These are phyloP conservation scores for Taurulus bubalis DNA, from an alignment of 2,113 vertebrate genomes.

Conservation along the genomic window DNA sequence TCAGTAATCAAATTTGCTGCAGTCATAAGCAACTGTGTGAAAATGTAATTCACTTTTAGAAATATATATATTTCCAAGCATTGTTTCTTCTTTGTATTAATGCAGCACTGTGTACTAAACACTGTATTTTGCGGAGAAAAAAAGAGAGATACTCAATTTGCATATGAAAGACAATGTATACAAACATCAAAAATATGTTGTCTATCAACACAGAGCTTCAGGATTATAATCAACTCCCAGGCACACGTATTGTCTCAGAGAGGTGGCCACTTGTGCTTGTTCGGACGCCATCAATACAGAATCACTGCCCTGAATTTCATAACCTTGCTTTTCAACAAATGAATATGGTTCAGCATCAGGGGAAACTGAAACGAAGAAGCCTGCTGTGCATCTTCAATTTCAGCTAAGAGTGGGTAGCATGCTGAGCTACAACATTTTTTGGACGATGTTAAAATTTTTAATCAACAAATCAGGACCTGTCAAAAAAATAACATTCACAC, in stretches of 20 bases:
- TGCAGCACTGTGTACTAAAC: conserved; percentile 1
- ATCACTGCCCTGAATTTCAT: conserved; percentile 33
- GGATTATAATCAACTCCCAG: conserved; percentile 41
- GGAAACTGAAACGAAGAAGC: conserved; percentile 9
- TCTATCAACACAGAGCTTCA: conserved; percentile 43
- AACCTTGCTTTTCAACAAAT: conserved; percentile 24
- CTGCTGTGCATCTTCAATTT: neutral
- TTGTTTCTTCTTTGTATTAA: neutral
- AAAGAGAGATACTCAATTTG: conserved; percentile 50
- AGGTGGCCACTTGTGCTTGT: conserved; percentile 34
- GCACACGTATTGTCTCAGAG: conserved; percentile 36
- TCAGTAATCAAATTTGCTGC: conserved; percentile 52
- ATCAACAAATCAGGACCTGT: neutral
- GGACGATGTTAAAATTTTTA: conserved; percentile 21
- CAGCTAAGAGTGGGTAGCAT: neutral
- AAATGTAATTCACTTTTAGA: conserved; percentile 22
- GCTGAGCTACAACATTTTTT: neutral
- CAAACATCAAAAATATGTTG: conserved; percentile 55
- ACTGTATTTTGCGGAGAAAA: conserved; percentile 1
- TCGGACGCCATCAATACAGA: conserved; percentile 32
- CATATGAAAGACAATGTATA: conserved; percentile 51
- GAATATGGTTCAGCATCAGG: conserved; percentile 16
- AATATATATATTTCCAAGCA: conserved; percentile 8
- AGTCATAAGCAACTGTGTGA: conserved; percentile 31
- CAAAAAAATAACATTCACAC: neutral